Evolutionary conservation across 2,113 vertebrate species (phyloP).

Genomic region (Tragelaphus scriptus): DNA sequence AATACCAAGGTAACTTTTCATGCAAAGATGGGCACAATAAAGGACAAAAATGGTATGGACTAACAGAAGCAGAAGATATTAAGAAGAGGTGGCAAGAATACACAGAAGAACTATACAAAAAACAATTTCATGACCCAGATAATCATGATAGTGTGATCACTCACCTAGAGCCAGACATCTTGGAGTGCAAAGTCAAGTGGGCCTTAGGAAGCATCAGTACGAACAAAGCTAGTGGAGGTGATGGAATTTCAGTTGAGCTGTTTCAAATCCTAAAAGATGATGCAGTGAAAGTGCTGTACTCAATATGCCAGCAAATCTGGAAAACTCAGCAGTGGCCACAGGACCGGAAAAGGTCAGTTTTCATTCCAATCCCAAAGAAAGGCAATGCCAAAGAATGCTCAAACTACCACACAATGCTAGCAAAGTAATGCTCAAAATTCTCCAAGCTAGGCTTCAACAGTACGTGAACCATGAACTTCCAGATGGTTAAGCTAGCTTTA

Average conservation of each 20-base stretch:
- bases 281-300: too few species aligned
- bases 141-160: too few species aligned
- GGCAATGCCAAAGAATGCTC: background rate
- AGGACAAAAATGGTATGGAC: background rate
- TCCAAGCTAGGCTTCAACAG: background rate
- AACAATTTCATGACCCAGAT: too few species aligned
- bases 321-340: too few species aligned
- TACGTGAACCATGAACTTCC: background rate
- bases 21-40: background rate
- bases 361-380: background rate
- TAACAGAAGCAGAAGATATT: background rate
- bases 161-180: too few species aligned
- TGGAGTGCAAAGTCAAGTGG: too few species aligned
- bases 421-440: background rate
- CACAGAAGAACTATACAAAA: background rate
- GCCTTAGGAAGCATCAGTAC: too few species aligned
- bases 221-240: too few species aligned
- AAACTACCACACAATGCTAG: background rate
- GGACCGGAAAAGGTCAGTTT: background rate
- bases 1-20: background rate
- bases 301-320: too few species aligned
- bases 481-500: background rate
- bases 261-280: too few species aligned
- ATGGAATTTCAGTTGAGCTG: too few species aligned
- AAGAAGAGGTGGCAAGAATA: background rate